phyloP scores from a whole-genome alignment of 2,888 invertebrate genomes.

The Danaus chrysippus region DNA sequence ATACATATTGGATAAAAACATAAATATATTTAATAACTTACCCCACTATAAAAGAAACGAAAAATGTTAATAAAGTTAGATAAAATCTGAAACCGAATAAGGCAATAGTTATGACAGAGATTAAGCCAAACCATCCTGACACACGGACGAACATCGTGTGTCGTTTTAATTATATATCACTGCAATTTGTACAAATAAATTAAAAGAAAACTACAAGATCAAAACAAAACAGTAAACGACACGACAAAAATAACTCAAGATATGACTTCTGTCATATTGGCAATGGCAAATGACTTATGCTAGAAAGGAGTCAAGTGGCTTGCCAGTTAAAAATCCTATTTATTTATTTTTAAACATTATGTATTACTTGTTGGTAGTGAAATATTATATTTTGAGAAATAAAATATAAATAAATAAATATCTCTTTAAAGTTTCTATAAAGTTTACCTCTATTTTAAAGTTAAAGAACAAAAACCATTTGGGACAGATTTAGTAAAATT shows the following conservation, averaged over 20 bases:
- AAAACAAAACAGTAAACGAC: constrained; percentile 23
- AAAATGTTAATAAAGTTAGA: constrained; percentile 57
- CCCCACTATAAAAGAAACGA: constrained; percentile 66
- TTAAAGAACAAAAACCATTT: too few species aligned
- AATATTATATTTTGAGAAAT: too few species aligned
- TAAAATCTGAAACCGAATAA: constrained; percentile 66
- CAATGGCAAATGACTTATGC: constrained; percentile 20
- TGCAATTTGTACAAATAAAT: constrained; percentile 28
- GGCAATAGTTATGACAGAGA: constrained; percentile 62
- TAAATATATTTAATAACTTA: constrained; percentile 42
- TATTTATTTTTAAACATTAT: not conserved
- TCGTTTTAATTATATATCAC: constrained; percentile 13
- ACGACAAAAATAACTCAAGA: constrained; percentile 24
- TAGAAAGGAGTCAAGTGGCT: constrained; percentile 2
- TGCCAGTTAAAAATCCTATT: constrained; percentile 6
- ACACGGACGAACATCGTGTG: constrained; percentile 51
- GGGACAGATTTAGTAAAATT: too few species aligned
- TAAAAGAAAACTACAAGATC: constrained; percentile 19
- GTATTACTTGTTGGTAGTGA: too few species aligned
- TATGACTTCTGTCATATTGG: constrained; percentile 11
- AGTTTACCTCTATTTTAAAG: too few species aligned
- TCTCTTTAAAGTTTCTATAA: too few species aligned
- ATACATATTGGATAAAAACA: too few species aligned
- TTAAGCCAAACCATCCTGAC: constrained; percentile 61
- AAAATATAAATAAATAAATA: too few species aligned